Evolutionary conservation across 2,888 invertebrate genomes (phyloP).

Genomic region (Gymnocheta viridis): DNA sequence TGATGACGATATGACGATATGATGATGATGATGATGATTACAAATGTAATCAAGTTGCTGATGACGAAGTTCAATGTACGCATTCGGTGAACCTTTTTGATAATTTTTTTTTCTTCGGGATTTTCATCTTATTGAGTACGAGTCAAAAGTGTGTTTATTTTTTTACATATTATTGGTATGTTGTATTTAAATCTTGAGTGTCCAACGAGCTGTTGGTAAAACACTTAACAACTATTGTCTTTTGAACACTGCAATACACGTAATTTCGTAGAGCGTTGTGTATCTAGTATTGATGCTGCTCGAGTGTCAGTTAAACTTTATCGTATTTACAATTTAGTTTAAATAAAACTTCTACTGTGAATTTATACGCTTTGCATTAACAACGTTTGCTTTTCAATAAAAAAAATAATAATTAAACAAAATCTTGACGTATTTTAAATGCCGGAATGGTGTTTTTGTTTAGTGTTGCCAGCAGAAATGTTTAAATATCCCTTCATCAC

Average conservation of each 20-base stretch:
- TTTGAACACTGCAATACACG: not conserved
- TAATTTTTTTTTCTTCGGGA: constrained; percentile 19
- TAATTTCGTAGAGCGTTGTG: not conserved
- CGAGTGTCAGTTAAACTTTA: not conserved
- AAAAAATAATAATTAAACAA: not conserved
- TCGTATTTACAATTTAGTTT: constrained; percentile 4
- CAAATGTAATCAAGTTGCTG: not conserved
- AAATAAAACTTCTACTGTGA: not conserved
- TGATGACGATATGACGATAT: too few species aligned
- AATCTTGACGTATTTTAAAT: not conserved
- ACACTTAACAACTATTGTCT: constrained; percentile 45
- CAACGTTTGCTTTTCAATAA: not conserved
- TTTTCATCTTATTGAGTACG: constrained; percentile 26
- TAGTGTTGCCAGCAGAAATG: not conserved
- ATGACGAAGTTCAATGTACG: constrained; percentile 7
- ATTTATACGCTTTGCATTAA: not conserved
- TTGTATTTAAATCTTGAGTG: constrained; percentile 33
- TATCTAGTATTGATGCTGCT: not conserved
- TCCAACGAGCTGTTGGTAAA: constrained; percentile 44
- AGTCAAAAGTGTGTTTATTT: constrained; percentile 28
- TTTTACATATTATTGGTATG: constrained; percentile 36
- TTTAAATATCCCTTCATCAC: too few species aligned
- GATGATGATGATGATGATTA: constrained; percentile 14
- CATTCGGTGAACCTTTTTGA: constrained; percentile 42
- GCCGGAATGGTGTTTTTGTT: too few species aligned